A percentile compares a stretch with the other conserved stretches of the same genome.
Conservation (phyloP, 1,140 invertebrate genomes). For the Contarinia nasturtii region DNA sequence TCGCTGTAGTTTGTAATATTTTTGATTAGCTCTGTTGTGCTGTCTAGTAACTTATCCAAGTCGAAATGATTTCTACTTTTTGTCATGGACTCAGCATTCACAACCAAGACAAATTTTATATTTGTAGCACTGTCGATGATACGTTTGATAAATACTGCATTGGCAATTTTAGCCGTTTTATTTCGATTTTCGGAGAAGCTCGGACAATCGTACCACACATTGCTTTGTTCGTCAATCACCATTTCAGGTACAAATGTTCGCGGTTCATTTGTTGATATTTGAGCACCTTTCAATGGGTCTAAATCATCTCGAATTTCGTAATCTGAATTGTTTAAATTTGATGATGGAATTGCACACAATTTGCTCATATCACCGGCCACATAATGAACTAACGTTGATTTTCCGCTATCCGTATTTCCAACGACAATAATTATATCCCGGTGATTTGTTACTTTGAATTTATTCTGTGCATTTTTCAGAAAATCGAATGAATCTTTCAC, state of each 20-base stretch:
- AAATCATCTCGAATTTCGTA: not conserved
- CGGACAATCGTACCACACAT: not conserved
- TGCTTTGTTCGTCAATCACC: not conserved
- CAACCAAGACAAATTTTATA: not conserved
- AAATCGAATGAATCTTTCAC: too few species aligned
- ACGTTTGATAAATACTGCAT: not conserved
- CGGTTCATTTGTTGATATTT: not conserved
- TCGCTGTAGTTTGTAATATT: not conserved
- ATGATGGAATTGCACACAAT: not conserved
- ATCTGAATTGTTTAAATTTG: not conserved
- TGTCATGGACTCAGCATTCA: not conserved
- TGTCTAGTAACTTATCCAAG: not conserved
- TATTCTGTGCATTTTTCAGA: too few species aligned
- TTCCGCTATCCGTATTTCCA: not conserved
- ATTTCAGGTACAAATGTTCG: not conserved
- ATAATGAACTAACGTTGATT: not conserved
- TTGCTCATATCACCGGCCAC: not conserved
- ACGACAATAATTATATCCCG: not conserved
- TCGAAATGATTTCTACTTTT: not conserved
- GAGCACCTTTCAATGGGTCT: not conserved
- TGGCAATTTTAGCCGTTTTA: not conserved
- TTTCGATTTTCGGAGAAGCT: not conserved
- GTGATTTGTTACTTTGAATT: not conserved
- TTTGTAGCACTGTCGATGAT: not conserved
- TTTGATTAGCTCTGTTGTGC: not conserved